Base-by-base conservation (phyloP, 2,113 vertebrate species). In the Bubo bubo region DNA sequence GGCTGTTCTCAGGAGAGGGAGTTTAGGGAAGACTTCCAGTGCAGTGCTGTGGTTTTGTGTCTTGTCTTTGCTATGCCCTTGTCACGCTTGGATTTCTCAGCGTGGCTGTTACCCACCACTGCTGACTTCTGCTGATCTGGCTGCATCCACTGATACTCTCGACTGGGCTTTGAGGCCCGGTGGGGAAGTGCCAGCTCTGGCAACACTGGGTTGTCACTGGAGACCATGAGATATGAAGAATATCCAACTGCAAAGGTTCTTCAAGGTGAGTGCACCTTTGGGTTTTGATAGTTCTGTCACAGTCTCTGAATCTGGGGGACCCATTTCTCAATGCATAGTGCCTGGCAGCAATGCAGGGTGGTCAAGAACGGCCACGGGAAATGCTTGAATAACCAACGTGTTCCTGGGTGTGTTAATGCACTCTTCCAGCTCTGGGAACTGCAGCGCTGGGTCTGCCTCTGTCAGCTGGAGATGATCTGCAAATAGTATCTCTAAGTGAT, bases 311-410 rank as follows among this genome's bases (percentile, higher is more conserved):
- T 75, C 18, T 37, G 67, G 52, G 55, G 45, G 28, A 21, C 12
- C 4, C 9, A 2, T 34, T 56, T 63, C 37, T 53, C 37, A 4
- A 3, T 6, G 37, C 8, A 2, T 7, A 10, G 47, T n/a, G 62
- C 52, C 62, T 66, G 85, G 70, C 70, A 85, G 77, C 24, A 59
- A 6, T 2, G n/a, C 72, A 77, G 75, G 37, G 27, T 0, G 16
- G 12, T 35, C 60, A 68, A 17, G 73, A 63, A 19, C 47, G 19
- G 53, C 82, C 22, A 5, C 0, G 1, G 75, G 35, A 34, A 84
- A 34, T 0, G 0, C 56, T 22, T 56, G 62, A 87, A n/a, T 52
- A 15, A 32, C 3, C 18, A 22, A 5, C 28, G 0, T 24, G 43
- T 67, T 72, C 10, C 47, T 81, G 75, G 50, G 43, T 45, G 47